phyloP scores from a whole-genome alignment of 2,113 vertebrate genomes.

The Zosterops hypoxanthus region DNA sequence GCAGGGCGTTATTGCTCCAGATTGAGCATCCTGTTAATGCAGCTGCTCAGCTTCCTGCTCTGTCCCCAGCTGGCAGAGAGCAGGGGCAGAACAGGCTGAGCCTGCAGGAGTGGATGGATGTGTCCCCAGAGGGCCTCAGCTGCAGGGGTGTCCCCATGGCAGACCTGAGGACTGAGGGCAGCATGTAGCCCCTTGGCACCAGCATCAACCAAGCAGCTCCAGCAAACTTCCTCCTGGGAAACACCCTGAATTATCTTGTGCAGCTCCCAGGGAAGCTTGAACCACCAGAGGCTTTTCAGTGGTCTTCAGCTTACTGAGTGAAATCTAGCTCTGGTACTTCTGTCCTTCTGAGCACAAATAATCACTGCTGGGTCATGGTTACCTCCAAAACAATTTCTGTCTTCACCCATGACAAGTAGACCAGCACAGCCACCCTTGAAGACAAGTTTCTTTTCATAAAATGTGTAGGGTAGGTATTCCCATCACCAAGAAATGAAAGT shows the following conservation, averaged over 20 bases:
- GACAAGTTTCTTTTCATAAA: neutral
- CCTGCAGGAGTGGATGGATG: neutral
- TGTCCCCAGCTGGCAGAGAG: neutral
- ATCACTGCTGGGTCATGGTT: fast-evolving
- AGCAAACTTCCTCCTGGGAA: neutral
- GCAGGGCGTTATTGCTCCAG: neutral
- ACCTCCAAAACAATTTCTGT: neutral
- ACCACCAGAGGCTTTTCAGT: neutral
- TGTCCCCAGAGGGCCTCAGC: neutral
- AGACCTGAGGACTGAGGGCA: neutral
- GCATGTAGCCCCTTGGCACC: fast-evolving
- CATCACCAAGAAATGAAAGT: neutral
- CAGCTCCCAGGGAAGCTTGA: neutral
- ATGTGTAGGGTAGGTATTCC: neutral
- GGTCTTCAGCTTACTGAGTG: neutral
- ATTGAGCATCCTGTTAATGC: neutral
- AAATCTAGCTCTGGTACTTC: neutral
- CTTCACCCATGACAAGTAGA: neutral
- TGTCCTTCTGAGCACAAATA: neutral
- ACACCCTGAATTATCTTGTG: neutral
- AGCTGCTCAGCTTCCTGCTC: neutral
- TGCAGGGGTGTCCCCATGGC: fast-evolving
- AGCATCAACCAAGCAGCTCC: neutral
- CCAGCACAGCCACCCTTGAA: fast-evolving
- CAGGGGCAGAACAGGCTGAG: neutral